Conservation (phyloP, 2,888 invertebrate species). For the Sycophila texana region DNA sequence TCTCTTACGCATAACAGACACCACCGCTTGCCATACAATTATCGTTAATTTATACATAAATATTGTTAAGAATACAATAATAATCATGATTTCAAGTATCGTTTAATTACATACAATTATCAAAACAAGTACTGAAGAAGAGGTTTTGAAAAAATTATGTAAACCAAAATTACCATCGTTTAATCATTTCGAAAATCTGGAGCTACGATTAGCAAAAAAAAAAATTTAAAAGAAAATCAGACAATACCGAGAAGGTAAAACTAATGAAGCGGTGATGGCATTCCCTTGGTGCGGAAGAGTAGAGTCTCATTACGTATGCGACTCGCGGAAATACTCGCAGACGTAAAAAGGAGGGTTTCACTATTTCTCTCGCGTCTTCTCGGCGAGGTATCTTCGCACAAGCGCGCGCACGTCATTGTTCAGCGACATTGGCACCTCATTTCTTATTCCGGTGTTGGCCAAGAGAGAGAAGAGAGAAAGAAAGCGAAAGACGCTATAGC, state of each 20-base stretch:
- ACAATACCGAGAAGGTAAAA: not conserved
- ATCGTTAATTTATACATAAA: too few relatives aligned
- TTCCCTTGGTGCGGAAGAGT: not conserved
- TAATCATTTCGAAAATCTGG: too few relatives aligned
- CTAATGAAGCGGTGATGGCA: slow-evolving; percentile 14
- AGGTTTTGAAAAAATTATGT: too few relatives aligned
- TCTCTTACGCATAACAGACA: too few relatives aligned
- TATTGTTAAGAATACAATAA: too few relatives aligned
- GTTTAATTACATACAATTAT: too few relatives aligned
- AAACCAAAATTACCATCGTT: too few relatives aligned
- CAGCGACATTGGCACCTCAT: slow-evolving; percentile 40
- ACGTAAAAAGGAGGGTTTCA: slow-evolving; percentile 42
- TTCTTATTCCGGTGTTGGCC: slow-evolving; percentile 42
- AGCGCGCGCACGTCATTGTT: slow-evolving; percentile 23
- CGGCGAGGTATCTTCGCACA: not conserved
- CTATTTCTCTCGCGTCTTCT: slow-evolving; percentile 39
- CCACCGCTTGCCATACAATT: too few relatives aligned
- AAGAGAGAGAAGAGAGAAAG: not conserved
- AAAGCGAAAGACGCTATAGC: too few relatives aligned
- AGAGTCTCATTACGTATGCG: slow-evolving; percentile 29
- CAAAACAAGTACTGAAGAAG: too few relatives aligned
- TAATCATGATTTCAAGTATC: too few relatives aligned
- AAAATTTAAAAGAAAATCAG: not conserved
- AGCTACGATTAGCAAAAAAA: not conserved
- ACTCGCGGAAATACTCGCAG: slow-evolving; percentile 29